Percentiles rank a stretch among this genome's conserved stretches.
phyloP scores from a whole-genome alignment of 2,888 invertebrate species.

The Lamellibrachia columna region DNA sequence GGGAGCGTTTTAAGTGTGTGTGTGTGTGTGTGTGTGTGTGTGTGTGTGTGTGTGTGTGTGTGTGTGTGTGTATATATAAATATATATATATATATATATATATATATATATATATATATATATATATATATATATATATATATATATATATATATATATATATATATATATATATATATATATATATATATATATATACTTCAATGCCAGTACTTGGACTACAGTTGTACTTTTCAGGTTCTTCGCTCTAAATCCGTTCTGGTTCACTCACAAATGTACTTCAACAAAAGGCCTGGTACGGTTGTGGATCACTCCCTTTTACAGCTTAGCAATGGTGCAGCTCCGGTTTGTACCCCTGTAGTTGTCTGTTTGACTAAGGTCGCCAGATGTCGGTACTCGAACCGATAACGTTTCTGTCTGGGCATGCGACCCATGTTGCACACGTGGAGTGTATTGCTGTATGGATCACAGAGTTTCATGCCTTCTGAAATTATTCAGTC shows the following conservation, averaged over 20 bases:
- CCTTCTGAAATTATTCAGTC: not conserved
- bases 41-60: no score
- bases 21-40: no score
- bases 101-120: no score
- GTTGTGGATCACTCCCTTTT: not conserved
- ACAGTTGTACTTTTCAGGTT: not conserved
- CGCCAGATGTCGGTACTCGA: not conserved
- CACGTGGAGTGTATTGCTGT: not conserved
- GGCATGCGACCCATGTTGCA: not conserved
- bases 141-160: no score
- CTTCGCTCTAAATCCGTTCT: not conserved
- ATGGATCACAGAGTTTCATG: not conserved
- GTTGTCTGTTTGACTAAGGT: not conserved
- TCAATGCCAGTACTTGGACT: not conserved
- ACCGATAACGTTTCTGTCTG: not conserved
- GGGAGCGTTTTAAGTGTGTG: no score
- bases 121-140: no score
- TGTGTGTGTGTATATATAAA: no score
- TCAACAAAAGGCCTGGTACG: not conserved
- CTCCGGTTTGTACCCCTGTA: no score
- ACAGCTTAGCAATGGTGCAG: not conserved
- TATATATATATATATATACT: not conserved
- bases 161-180: not conserved
- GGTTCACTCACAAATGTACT: not conserved
- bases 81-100: no score